A percentile compares a stretch with the other conserved stretches of the same genome.
phyloP scores from a whole-genome alignment of 2,888 invertebrate genomes.

The Dexiosoma caninum region DNA sequence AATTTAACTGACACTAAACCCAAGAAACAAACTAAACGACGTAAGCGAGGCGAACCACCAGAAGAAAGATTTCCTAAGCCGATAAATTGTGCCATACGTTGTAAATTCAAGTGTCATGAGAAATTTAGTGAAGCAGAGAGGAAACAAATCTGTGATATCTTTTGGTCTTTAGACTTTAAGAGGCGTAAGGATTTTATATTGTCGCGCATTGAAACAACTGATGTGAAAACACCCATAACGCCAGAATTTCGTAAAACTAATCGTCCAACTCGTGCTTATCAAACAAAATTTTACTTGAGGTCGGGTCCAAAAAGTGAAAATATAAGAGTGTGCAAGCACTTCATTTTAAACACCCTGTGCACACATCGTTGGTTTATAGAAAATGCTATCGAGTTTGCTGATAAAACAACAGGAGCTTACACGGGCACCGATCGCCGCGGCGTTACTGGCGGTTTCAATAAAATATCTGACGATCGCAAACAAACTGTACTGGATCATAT shows the following conservation, averaged over 20 bases:
- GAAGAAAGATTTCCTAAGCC: conserved; percentile 61
- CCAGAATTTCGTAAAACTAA: conserved; percentile 62
- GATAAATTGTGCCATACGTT: conserved; percentile 60
- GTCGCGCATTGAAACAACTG: conserved; percentile 60
- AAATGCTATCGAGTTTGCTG: conserved; percentile 62
- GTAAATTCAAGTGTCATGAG: conserved; percentile 62
- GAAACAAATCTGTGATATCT: conserved; percentile 61
- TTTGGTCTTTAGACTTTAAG: conserved; percentile 66
- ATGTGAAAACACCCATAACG: conserved; percentile 51
- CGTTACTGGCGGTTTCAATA: conserved; percentile 41
- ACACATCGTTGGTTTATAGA: conserved; percentile 57
- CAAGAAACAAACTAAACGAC: conserved; percentile 1
- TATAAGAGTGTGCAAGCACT: conserved; percentile 63
- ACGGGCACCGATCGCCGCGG: conserved; percentile 62
- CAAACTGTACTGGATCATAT: conserved; percentile 59
- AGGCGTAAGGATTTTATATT: conserved; percentile 64
- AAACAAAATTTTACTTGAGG: conserved; percentile 59
- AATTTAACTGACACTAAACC: conserved; percentile 30
- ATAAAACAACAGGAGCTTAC: conserved; percentile 63
- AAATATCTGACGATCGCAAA: conserved; percentile 54
- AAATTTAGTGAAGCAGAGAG: conserved; percentile 64
- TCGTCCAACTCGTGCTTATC: conserved; percentile 58
- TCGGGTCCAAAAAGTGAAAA: conserved; percentile 52
- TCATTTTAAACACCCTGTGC: conserved; percentile 59
- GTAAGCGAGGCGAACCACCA: conserved; percentile 45